Percentiles rank a stretch among this genome's conserved stretches.
Conservation (phyloP, 37 sponge, comb jelly and placozoan species). For the Axinella damicornis region DNA sequence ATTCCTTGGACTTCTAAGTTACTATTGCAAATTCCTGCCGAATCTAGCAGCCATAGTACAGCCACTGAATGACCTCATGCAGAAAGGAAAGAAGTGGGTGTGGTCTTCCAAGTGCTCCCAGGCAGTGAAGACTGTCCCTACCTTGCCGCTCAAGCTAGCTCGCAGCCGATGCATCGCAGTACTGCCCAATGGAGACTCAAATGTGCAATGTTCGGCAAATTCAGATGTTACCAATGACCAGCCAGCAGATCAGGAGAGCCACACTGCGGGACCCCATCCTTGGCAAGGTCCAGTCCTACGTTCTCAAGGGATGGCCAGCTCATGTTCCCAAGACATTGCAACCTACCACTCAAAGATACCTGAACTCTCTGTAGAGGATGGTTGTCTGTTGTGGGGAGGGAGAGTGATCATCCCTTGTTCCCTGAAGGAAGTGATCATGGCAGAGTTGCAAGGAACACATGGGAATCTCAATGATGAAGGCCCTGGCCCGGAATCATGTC, state of each 20-base stretch:
- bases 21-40: constrained; percentile 3
- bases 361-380: constrained; percentile 30
- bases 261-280: not conserved
- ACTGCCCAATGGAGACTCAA: too few species aligned
- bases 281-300: constrained; percentile 6
- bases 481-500: too few species aligned
- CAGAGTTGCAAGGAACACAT: constrained; percentile 20
- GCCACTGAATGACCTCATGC: constrained; percentile 18
- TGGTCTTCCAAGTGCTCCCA: not conserved
- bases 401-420: constrained; percentile 22
- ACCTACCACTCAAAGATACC: not conserved
- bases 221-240: too few species aligned
- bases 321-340: not conserved
- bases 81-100: not conserved
- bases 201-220: too few species aligned
- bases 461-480: constrained; percentile 24
- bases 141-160: not conserved
- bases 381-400: constrained; percentile 50
- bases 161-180: not conserved
- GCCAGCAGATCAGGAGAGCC: too few species aligned
- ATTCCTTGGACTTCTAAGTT: constrained; percentile 1
- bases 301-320: constrained; percentile 21
- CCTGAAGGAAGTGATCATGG: not conserved
- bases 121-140: not conserved
- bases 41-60: constrained; percentile 11